Base-by-base conservation (phyloP, 2,888 invertebrate genomes). In the Syrista parreyssii region DNA sequence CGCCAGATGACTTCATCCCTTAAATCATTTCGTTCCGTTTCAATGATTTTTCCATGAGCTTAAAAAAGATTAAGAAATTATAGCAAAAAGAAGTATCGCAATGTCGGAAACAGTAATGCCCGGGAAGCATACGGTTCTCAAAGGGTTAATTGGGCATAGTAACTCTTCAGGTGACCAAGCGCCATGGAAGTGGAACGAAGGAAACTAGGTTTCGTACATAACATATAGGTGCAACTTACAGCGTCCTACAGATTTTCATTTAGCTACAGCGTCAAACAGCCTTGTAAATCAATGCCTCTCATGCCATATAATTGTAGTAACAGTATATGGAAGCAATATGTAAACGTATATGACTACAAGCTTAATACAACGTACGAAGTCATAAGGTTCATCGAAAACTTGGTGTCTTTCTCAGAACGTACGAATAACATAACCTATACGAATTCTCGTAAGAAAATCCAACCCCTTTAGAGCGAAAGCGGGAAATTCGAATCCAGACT, bases 101-200 rank as follows among this genome's bases (percentile, higher is more conserved):
- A 88, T 84, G 88, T 89, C 90, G 91, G 91, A 90, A 91, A 86
- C 86, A 87, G 84, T 84, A 85, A 86, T 87, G 87, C 86, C 84
- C 86, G 87, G 85, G 86, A 86, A 88, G 86, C 86, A 86, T 88
- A 88, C 88, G 87, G 88, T 90, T 89, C 87, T 90, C 91, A 89
- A 90, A 89, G 88, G 90, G 89, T 91, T 90, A 91, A 91, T 91
- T 91, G 90, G 89, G 88, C 91, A 90, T 91, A 87, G 88, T 89
- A 87, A 87, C 85, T 87, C 85, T 85, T 85, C 87, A 87, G 87
- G 88, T 89, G 90, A 89, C 89, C 90, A 88, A 89, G 88, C 89
- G 83, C 82, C 89, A 90, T 85, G 89, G 86, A 86, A 91, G 87
- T 89, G 90, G 89, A 90, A 90, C 90, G 89, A 81, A 86, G 83